Evolutionary conservation across 2,797 vertebrate genomes (phyloP).

Genomic region (Characodon lateralis): DNA sequence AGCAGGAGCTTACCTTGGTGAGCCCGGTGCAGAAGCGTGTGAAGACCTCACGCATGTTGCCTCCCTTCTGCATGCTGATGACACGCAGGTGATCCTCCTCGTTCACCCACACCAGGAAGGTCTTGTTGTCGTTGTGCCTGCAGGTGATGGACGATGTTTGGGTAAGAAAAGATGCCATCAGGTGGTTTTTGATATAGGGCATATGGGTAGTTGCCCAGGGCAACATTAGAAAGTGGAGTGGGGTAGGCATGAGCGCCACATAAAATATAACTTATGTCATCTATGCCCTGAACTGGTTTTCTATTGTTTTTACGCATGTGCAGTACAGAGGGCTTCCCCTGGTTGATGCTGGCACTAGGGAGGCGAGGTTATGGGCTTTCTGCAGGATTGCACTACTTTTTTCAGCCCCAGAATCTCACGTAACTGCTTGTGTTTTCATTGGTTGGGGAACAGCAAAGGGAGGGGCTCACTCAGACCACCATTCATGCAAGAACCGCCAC

Average conservation of each 20-base stretch:
- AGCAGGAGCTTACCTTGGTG: constrained; percentile 81
- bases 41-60: constrained; percentile 96
- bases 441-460: no score
- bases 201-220: neutral
- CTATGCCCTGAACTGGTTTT: neutral
- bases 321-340: no score
- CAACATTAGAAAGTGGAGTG: neutral
- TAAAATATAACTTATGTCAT: no score
- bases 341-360: no score
- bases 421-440: no score
- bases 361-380: no score
- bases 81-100: constrained; percentile 97
- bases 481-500: no score
- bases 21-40: constrained; percentile 93
- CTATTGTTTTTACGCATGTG: neutral
- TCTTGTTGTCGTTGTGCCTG: constrained; percentile 97
- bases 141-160: neutral
- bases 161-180: neutral
- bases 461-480: no score
- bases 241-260: no score
- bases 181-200: neutral
- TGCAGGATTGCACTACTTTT: no score
- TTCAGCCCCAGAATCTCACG: no score
- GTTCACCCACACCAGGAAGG: constrained; percentile 94
- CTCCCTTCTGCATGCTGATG: constrained; percentile 98